Evolutionary conservation across 2,888 invertebrate species (phyloP).

Genomic region (Panzeria rudis): DNA sequence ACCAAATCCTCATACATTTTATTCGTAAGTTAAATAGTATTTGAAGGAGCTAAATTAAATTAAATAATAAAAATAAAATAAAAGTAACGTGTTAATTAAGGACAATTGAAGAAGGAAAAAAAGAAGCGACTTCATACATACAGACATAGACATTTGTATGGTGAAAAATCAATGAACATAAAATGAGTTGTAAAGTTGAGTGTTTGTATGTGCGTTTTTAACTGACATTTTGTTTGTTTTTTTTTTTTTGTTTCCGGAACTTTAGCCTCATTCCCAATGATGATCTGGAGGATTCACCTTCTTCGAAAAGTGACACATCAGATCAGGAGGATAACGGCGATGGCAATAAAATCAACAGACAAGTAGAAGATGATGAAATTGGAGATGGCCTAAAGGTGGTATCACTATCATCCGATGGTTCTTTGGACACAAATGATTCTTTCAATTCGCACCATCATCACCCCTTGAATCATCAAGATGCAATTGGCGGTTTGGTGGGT

Average conservation of each 20-base stretch:
- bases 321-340: conserved; percentile 86
- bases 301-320: conserved; percentile 89
- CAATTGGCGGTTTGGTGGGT: conserved; percentile 80
- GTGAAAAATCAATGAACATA: conserved; percentile 68
- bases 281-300: conserved; percentile 90
- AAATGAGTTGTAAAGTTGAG: conserved; percentile 39
- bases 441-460: conserved; percentile 81
- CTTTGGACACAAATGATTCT: conserved; percentile 80
- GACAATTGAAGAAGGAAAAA: conserved; percentile 37
- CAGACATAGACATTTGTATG: conserved; percentile 17
- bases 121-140: conserved; percentile 2
- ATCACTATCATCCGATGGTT: conserved; percentile 80
- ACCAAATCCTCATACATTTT: conserved; percentile 89
- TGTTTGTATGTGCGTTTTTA: neutral
- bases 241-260: conserved; percentile 59
- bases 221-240: neutral
- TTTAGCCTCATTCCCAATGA: conserved; percentile 93
- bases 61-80: neutral
- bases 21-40: conserved; percentile 90
- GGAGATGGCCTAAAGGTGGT: conserved; percentile 83
- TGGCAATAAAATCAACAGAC: conserved; percentile 77
- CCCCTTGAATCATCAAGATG: conserved; percentile 81
- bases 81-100: conserved; percentile 32
- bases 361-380: conserved; percentile 84
- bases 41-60: neutral